Percentiles rank a stretch among this genome's conserved stretches.
Evolutionary conservation across 2,797 vertebrate species (phyloP).

Genomic region (Mormyrops attenuatus): DNA sequence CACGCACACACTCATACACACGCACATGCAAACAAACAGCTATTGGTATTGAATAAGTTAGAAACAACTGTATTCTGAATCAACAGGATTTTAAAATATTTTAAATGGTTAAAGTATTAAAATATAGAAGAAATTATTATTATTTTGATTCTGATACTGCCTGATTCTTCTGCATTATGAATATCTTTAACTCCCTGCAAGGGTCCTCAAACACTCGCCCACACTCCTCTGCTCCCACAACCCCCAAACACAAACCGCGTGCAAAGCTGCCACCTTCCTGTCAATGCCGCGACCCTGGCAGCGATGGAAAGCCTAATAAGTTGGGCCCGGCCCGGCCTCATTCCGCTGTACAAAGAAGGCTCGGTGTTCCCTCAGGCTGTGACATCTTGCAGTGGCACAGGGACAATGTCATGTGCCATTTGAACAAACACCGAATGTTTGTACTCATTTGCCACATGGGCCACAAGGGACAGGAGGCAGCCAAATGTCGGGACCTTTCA

Average conservation of each 20-base stretch:
- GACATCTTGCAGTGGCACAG: neutral
- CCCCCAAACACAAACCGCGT: neutral
- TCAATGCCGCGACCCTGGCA: neutral
- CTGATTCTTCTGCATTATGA: neutral
- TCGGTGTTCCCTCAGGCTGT: neutral
- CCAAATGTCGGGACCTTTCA: neutral
- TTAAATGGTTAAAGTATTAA: neutral
- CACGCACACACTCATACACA: neutral
- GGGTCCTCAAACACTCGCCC: neutral
- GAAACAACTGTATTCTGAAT: neutral
- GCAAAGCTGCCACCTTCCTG: neutral
- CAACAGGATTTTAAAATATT: neutral
- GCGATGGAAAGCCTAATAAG: neutral
- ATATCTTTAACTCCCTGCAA: neutral
- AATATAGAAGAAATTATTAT: neutral
- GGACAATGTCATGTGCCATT: neutral
- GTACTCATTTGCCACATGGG: neutral
- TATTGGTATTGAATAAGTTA: neutral
- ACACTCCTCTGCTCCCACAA: neutral
- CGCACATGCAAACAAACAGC: neutral
- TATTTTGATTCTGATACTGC: neutral
- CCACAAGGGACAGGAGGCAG: neutral
- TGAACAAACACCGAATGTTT: neutral
- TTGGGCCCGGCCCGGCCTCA: neutral
- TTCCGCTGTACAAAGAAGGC: neutral